These are phyloP conservation scores for Aurelia coerulea DNA, from an alignment of 30 jellyfish, hydroid and myxozoan species.

Conservation along the genomic window DNA sequence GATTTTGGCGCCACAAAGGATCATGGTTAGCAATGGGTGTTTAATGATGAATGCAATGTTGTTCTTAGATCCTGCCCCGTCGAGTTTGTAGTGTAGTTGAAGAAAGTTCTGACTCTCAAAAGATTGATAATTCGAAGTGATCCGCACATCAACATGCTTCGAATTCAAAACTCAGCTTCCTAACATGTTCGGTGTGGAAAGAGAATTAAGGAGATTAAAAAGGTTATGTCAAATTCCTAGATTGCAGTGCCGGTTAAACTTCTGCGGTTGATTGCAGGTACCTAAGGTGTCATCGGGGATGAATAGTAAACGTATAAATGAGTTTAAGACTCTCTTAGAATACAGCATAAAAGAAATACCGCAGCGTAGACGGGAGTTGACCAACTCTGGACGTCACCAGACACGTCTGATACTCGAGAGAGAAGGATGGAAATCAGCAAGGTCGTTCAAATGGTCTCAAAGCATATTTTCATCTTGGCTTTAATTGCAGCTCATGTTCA, in stretches of 20 bases:
- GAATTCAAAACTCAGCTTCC: neutral
- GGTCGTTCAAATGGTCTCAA: neutral
- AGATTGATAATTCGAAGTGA: too few relatives aligned
- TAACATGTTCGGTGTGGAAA: neutral
- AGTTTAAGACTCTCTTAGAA: neutral
- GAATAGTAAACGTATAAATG: conserved; percentile 40
- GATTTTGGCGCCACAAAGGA: too few relatives aligned
- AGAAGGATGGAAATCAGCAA: neutral
- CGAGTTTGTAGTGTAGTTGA: neutral
- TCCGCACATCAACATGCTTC: conserved; percentile 1
- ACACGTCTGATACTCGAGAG: neutral
- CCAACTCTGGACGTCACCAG: neutral
- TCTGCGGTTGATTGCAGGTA: conserved; percentile 68
- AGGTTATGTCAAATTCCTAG: conserved; percentile 41
- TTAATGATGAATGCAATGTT: too few relatives aligned
- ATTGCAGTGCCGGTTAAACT: conserved; percentile 38
- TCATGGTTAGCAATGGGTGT: too few relatives aligned
- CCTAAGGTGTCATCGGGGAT: conserved; percentile 28
- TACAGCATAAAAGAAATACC: conserved; percentile 3
- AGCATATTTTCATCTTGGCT: neutral
- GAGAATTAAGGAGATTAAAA: conserved; percentile 35
- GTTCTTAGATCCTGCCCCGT: too few relatives aligned
- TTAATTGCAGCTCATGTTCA: neutral
- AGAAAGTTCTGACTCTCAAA: neutral
- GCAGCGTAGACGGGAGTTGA: neutral